Conservation (phyloP, 2,888 invertebrate genomes). For the Meganola albula region DNA sequence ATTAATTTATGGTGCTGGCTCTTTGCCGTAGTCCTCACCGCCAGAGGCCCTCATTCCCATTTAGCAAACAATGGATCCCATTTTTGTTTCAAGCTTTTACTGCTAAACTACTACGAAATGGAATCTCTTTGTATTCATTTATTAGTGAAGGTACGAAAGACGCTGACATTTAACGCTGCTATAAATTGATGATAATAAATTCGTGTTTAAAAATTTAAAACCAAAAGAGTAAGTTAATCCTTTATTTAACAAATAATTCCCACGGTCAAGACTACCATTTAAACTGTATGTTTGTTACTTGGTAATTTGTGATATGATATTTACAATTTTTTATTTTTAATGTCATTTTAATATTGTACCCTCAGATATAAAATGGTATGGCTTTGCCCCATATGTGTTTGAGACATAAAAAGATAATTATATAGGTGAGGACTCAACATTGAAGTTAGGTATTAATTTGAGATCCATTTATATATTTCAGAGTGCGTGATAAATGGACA, state of each 20-base stretch:
- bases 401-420: no score
- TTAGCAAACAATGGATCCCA: conserved; percentile 49
- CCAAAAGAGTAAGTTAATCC: conserved; percentile 4
- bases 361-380: no score
- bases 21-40: conserved; percentile 52
- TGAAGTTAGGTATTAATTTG: no score
- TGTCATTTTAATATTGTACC: no score
- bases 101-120: conserved; percentile 36
- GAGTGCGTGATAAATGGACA: conserved; percentile 91
- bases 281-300: no score
- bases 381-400: no score
- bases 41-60: conserved; percentile 37
- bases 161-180: conserved; percentile 32
- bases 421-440: no score
- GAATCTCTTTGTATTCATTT: conserved; percentile 37
- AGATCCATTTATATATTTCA: conserved; percentile 53
- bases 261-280: no score
- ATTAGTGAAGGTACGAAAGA: conserved; percentile 31
- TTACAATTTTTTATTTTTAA: no score
- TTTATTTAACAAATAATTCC: conserved; percentile 14
- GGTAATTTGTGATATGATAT: no score
- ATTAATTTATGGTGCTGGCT: conserved; percentile 63
- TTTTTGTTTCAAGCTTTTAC: conserved; percentile 50
- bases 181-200: conserved; percentile 36
- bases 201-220: conserved; percentile 30